Evolutionary conservation across 2,888 invertebrate genomes (phyloP).

Genomic region (Rugalucina vietnamica): DNA sequence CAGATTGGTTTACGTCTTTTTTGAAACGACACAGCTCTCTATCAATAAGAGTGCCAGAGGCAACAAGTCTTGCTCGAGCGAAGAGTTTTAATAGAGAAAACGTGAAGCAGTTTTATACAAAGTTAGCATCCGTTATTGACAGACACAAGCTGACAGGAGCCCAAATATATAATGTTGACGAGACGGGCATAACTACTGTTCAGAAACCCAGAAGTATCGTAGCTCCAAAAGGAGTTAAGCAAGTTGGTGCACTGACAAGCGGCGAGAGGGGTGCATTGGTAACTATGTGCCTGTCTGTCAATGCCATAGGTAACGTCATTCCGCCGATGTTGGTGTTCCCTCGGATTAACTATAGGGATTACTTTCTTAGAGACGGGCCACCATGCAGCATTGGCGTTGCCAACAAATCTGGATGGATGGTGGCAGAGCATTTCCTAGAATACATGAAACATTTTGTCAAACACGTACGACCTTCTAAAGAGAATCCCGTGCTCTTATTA

Average conservation of each 20-base stretch:
- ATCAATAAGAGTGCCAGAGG: slow-evolving; percentile 54
- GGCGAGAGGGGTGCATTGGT: slow-evolving; percentile 56
- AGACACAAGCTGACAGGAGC: slow-evolving; percentile 25
- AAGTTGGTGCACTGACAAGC: slow-evolving; percentile 56
- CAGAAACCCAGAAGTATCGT: slow-evolving; percentile 47
- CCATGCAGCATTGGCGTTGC: slow-evolving; percentile 33
- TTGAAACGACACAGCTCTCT: slow-evolving; percentile 40
- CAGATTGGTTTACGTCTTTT: slow-evolving; percentile 55
- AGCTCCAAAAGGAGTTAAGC: slow-evolving; percentile 50
- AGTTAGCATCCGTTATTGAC: slow-evolving; percentile 48
- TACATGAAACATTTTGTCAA: slow-evolving; percentile 77
- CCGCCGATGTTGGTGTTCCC: slow-evolving; percentile 58
- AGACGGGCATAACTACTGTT: slow-evolving; percentile 60
- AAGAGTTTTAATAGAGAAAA: slow-evolving; percentile 50
- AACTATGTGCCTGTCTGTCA: slow-evolving; percentile 35
- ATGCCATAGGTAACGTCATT: slow-evolving; percentile 45
- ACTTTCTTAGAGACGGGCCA: slow-evolving; percentile 34
- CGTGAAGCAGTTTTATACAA: slow-evolving; percentile 44
- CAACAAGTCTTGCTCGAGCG: slow-evolving; percentile 50
- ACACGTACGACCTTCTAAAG: slow-evolving; percentile 66
- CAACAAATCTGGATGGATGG: slow-evolving; percentile 75
- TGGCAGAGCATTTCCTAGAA: slow-evolving; percentile 64
- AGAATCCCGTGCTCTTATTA: slow-evolving; percentile 70
- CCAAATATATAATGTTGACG: slow-evolving; percentile 57
- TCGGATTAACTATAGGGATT: slow-evolving; percentile 32